Evolutionary conservation across 2,797 vertebrate species (phyloP), one percentile per base, ranked within the genome.

Genomic region (Premnoplex brunnescens): DNA sequence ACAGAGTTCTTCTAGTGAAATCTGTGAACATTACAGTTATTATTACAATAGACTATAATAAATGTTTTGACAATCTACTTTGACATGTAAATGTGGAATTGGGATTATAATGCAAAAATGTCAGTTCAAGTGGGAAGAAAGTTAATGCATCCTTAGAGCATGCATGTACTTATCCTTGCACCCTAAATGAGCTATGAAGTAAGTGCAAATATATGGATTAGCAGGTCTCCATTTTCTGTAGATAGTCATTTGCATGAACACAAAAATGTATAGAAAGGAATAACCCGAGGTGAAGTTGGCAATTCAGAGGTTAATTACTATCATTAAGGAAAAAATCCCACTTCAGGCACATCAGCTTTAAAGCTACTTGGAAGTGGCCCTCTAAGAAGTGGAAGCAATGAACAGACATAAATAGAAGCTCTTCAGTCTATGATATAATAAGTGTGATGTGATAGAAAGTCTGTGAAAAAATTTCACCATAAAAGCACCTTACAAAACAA

Each of bases 381-480:
- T 91, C 76, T 81, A 54, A 91, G 87, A 95, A 59, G 63, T 89
- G 72, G 95, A 95, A 96, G 78, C 56, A 89, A 75, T 4, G 5
- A 34, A n/a, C 9, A 81, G 78, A 60, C 83, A 88, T 52, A 94
- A 96, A 94, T 93, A 97, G 96, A 87, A 91, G 63, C 90, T 80
- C 82, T 96, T 82, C 75, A 91, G 74, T 39, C n/a, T 73, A 54
- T 91, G 89, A 94, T 95, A 95, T 7, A 91, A 20, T 20, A 94
- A 88, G 90, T 86, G 95, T 90, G 85, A 94, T 86, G 80, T 93
- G 95, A 89, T 89, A 77, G 16, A 39, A 76, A 56, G 68, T 30
- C 84, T 43, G 36, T 55, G 87, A 90, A 94, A 96, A 92, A 92
- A 92, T 78, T 71, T 85, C 83, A 58, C 49, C 89, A 77, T 82